Conservation (phyloP, 2,113 vertebrate genomes). For the Rana temporaria region DNA sequence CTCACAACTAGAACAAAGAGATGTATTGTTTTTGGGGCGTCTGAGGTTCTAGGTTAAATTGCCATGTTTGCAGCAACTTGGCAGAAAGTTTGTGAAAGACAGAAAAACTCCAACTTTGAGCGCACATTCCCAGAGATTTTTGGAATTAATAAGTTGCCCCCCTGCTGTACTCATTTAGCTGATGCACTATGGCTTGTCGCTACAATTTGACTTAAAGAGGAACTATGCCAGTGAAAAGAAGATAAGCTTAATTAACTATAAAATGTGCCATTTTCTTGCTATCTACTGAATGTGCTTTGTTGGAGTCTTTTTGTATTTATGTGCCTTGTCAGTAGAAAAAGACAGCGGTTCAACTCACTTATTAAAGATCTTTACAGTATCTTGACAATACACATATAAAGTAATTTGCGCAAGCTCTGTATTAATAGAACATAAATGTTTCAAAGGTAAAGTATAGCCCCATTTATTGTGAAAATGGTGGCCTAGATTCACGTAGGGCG, state of each 20-base stretch:
- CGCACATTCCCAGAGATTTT: conserved; percentile 18
- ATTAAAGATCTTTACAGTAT: neutral
- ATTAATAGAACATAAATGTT: neutral
- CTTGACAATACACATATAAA: neutral
- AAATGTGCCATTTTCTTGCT: conserved; percentile 9
- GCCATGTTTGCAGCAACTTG: conserved; percentile 11
- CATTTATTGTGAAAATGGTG: too few relatives aligned
- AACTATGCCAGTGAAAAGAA: conserved; percentile 8
- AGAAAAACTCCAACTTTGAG: conserved; percentile 16
- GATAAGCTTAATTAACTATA: conserved; percentile 33
- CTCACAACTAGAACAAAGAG: conserved; percentile 36
- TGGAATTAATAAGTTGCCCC: conserved; percentile 30
- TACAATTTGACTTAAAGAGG: conserved; percentile 23
- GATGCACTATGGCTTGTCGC: conserved; percentile 8
- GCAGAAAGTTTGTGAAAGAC: conserved; percentile 40
- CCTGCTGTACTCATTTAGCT: conserved; percentile 34
- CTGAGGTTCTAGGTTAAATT: conserved; percentile 22
- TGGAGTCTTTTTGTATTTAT: conserved; percentile 16
- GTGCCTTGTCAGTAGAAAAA: conserved; percentile 1
- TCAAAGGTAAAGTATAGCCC: neutral
- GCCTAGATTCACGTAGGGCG: too few relatives aligned
- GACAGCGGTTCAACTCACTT: neutral
- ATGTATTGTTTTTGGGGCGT: conserved; percentile 41
- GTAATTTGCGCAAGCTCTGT: neutral
- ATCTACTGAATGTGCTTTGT: conserved; percentile 28